Evolutionary conservation across 2,113 vertebrate genomes (phyloP).

Genomic region (Pungitius pungitius): DNA sequence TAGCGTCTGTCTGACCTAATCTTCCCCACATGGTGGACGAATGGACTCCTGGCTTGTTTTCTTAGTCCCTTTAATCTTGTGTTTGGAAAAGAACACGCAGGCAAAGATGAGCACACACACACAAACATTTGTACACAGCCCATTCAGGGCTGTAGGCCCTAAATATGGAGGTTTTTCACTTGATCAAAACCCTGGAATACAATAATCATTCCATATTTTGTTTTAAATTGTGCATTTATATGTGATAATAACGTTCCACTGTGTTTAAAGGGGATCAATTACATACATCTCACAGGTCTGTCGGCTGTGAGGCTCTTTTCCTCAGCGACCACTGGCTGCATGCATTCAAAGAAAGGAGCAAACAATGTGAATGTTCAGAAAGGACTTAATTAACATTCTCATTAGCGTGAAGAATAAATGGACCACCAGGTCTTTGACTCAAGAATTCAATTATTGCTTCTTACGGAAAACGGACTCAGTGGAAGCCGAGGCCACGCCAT

Average conservation of each 20-base stretch:
- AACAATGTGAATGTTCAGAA: constrained; percentile 32
- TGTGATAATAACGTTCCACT: background rate
- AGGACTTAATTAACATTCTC: constrained; percentile 69
- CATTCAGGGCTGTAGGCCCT: background rate
- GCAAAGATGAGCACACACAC: background rate
- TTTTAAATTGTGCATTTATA: background rate
- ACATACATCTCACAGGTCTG: too few species aligned
- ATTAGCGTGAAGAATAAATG: constrained; percentile 69
- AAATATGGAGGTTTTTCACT: constrained; percentile 4
- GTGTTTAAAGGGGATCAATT: background rate
- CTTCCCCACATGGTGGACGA: constrained; percentile 25
- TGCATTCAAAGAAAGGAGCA: constrained; percentile 19
- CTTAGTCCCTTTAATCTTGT: constrained; percentile 24
- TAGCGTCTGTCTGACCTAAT: constrained; percentile 53
- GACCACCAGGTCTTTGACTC: constrained; percentile 65
- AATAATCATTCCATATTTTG: background rate
- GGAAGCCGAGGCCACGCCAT: constrained; percentile 52
- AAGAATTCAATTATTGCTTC: constrained; percentile 66
- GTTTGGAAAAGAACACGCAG: constrained; percentile 8
- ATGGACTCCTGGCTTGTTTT: constrained; percentile 6
- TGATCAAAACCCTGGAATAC: background rate
- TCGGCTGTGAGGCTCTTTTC: background rate
- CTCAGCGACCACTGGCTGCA: constrained; percentile 5
- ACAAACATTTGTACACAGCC: background rate
- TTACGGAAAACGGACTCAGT: constrained; percentile 45